These are phyloP conservation scores for Andricus curvator DNA, from an alignment of 2,888 invertebrate genomes.

Conservation along the genomic window DNA sequence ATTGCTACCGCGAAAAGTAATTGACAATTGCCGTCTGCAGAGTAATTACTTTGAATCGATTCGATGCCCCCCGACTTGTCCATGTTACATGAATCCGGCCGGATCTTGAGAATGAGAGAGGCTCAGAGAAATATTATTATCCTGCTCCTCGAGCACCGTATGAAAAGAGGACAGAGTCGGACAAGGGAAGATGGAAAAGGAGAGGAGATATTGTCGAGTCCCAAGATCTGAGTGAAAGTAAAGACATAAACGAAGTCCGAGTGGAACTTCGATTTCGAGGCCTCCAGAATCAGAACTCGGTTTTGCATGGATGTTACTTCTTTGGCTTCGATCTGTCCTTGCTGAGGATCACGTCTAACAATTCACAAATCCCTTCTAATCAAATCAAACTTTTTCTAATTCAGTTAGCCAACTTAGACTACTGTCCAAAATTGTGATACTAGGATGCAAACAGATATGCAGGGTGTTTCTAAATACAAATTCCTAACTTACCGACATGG, in stretches of 20 bases:
- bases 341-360: neutral
- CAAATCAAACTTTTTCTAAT: neutral
- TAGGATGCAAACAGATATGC: no score
- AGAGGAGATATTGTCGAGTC: conserved; percentile 66
- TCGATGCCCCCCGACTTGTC: conserved; percentile 10
- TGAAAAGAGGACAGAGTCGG: conserved; percentile 15
- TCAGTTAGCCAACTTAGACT: neutral
- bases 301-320: conserved; percentile 43
- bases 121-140: conserved; percentile 5
- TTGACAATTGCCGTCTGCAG: conserved; percentile 10
- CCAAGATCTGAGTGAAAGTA: conserved; percentile 72
- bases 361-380: neutral
- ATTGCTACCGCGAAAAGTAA: conserved; percentile 23
- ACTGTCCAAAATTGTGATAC: no score
- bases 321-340: neutral
- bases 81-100: neutral
- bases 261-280: conserved; percentile 54
- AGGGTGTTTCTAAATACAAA: no score
- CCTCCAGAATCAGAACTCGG: conserved; percentile 54
- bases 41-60: conserved; percentile 30
- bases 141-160: conserved; percentile 1
- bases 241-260: conserved; percentile 62
- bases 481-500: no score
- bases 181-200: conserved; percentile 51
- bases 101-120: conserved; percentile 1